Percentiles rank a stretch among this genome's conserved stretches.
phyloP scores from a whole-genome alignment of 2,888 invertebrate genomes.

The Dichetophora obliterata region DNA sequence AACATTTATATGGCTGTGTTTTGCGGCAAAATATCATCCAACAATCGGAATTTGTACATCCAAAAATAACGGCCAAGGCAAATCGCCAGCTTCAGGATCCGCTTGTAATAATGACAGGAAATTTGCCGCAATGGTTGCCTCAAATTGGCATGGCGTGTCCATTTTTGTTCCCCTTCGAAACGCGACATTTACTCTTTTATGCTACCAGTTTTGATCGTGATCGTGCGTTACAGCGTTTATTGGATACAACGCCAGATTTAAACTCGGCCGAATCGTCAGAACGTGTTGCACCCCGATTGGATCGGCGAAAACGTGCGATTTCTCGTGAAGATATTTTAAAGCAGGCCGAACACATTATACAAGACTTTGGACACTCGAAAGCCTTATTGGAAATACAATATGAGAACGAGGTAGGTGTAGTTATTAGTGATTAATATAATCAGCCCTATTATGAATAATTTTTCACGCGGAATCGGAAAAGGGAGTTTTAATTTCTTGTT shows the following conservation, averaged over 20 bases:
- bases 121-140: constrained; percentile 94
- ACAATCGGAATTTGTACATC: constrained; percentile 88
- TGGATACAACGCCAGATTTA: constrained; percentile 92
- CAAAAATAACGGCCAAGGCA: constrained; percentile 92
- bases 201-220: constrained; percentile 98
- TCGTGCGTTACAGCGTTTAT: constrained; percentile 92
- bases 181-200: constrained; percentile 95
- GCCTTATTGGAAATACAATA: constrained; percentile 87
- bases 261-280: constrained; percentile 84
- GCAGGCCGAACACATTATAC: constrained; percentile 95
- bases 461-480: too few relatives aligned
- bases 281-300: constrained; percentile 92
- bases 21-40: constrained; percentile 79
- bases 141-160: constrained; percentile 91
- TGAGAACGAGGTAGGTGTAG: constrained; percentile 65
- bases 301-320: constrained; percentile 91
- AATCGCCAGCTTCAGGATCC: constrained; percentile 98
- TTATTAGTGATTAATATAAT: neutral
- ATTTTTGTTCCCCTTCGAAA: constrained; percentile 97
- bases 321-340: constrained; percentile 91
- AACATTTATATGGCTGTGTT: constrained; percentile 83
- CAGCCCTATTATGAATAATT: too few relatives aligned
- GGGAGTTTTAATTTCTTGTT: too few relatives aligned
- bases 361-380: constrained; percentile 92
- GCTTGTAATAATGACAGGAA: constrained; percentile 97